Percentiles rank a stretch among this genome's conserved stretches.
Evolutionary conservation across 2,888 invertebrate species (phyloP).

Genomic region (Nineta flava): DNA sequence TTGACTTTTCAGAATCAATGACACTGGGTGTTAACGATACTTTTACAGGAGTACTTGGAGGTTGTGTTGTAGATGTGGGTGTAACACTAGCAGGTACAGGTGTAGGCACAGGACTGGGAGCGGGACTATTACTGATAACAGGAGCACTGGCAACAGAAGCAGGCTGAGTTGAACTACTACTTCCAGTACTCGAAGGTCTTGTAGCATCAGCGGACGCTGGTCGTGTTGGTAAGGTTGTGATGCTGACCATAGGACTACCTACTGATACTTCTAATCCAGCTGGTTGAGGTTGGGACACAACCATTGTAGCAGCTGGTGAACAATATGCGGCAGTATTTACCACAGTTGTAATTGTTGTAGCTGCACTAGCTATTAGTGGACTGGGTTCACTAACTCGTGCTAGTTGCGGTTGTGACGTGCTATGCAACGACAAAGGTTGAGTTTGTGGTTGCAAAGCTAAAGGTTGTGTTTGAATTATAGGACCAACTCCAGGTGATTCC

Average conservation of each 20-base stretch:
- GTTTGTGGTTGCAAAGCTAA: slow-evolving; percentile 18
- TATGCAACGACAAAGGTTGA: slow-evolving; percentile 22
- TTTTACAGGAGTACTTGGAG: slow-evolving; percentile 32
- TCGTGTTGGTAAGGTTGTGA: slow-evolving; percentile 32
- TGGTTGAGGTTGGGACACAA: slow-evolving; percentile 22
- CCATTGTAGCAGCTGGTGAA: slow-evolving; percentile 26
- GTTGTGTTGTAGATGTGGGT: slow-evolving; percentile 12
- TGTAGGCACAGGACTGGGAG: slow-evolving; percentile 15
- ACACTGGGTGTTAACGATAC: slow-evolving; percentile 30
- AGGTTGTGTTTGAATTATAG: slow-evolving; percentile 15
- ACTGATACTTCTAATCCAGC: slow-evolving; percentile 20
- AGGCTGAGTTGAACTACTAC: slow-evolving; percentile 28
- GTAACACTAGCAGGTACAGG: slow-evolving; percentile 15
- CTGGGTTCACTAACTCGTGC: slow-evolving; percentile 45
- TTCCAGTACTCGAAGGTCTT: slow-evolving; percentile 31
- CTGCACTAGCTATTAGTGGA: slow-evolving; percentile 51
- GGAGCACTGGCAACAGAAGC: slow-evolving; percentile 23
- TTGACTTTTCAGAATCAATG: slow-evolving; percentile 39
- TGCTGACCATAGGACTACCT: slow-evolving; percentile 25
- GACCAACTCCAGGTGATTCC: slow-evolving; percentile 27
- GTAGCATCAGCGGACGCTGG: slow-evolving; percentile 37
- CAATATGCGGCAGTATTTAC: slow-evolving; percentile 43
- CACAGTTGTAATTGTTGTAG: slow-evolving; percentile 51
- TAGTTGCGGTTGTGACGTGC: slow-evolving; percentile 27
- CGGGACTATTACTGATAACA: slow-evolving; percentile 27